These are phyloP conservation scores for Odontamblyopus rebecca DNA, from an alignment of 2,797 vertebrate genomes.

Conservation along the genomic window DNA sequence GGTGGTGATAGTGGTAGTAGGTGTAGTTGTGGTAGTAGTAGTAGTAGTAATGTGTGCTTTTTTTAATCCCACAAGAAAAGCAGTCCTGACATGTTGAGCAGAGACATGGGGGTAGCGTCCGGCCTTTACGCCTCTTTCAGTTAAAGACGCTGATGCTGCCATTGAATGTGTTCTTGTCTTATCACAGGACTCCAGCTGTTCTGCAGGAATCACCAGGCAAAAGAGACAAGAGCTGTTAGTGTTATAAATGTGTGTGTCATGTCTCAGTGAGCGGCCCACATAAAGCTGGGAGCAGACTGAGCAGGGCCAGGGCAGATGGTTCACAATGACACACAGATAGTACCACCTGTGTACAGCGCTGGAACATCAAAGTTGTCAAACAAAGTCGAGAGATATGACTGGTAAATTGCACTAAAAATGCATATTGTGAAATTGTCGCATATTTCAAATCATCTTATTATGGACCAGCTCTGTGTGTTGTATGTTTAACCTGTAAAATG, in stretches of 20 bases:
- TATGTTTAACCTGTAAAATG: too few species aligned
- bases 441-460: constrained; percentile 1
- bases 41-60: too few species aligned
- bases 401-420: neutral
- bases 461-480: too few species aligned
- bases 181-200: neutral
- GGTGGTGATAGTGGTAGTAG: too few species aligned
- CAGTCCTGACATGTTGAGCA: neutral
- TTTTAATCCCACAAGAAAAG: too few species aligned
- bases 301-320: neutral
- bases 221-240: neutral
- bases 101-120: neutral
- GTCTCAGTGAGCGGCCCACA: constrained; percentile 4
- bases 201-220: neutral
- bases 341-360: constrained; percentile 12
- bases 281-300: neutral
- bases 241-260: constrained; percentile 3
- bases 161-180: neutral
- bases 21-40: too few species aligned
- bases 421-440: constrained; percentile 7
- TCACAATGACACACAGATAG: neutral
- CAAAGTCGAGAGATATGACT: neutral
- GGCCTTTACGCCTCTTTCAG: neutral
- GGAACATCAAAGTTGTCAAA: neutral
- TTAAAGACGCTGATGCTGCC: neutral